phyloP scores from a whole-genome alignment of 1,140 invertebrate genomes.

The Zaprionus lachaisei region DNA sequence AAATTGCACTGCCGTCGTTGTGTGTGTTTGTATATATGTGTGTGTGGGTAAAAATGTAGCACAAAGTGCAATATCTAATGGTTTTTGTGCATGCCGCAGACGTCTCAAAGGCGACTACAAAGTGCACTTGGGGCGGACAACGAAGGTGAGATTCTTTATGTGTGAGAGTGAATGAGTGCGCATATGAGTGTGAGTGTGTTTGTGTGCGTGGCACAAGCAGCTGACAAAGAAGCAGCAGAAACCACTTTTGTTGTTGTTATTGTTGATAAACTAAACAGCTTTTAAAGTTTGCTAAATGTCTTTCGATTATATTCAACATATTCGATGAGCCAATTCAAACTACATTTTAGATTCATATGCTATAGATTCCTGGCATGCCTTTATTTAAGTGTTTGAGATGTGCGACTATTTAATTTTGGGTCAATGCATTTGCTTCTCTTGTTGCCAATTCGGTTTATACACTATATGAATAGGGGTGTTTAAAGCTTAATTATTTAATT shows the following conservation, averaged over 20 bases:
- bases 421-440: too few species aligned
- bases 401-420: neutral
- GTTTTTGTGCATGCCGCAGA: constrained; percentile 8
- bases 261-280: constrained; percentile 20
- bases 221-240: neutral
- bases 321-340: neutral
- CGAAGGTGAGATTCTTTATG: neutral
- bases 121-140: constrained; percentile 1
- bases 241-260: constrained; percentile 8
- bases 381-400: neutral
- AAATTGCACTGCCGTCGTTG: neutral
- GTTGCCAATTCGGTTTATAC: too few species aligned
- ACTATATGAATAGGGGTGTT: too few species aligned
- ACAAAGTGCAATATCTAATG: constrained; percentile 4
- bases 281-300: neutral
- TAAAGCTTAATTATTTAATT: too few species aligned
- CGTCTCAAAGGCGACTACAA: constrained; percentile 40
- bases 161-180: neutral
- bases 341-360: neutral
- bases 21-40: neutral
- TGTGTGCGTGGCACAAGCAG: neutral
- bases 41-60: constrained; percentile 9
- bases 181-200: neutral
- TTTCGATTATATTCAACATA: neutral
- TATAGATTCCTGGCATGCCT: neutral